Conservation (phyloP, 2,888 invertebrate genomes). For the Osmoderma eremita region DNA sequence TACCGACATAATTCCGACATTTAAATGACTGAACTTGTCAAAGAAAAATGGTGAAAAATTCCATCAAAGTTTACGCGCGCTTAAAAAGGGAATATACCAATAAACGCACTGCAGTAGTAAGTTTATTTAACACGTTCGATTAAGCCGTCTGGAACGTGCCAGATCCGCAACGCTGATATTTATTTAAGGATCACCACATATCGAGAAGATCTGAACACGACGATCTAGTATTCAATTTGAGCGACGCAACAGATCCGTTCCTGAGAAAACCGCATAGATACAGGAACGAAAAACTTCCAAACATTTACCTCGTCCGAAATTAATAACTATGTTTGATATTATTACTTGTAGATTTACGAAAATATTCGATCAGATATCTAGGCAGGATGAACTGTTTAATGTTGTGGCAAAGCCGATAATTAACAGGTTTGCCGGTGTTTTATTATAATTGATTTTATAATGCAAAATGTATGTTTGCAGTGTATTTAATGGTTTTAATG, state of each 20-base stretch:
- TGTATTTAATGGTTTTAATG: conserved; percentile 67
- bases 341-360: conserved; percentile 61
- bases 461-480: conserved; percentile 53
- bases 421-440: conserved; percentile 59
- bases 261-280: conserved; percentile 38
- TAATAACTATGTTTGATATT: conserved; percentile 23
- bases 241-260: conserved; percentile 20
- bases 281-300: conserved; percentile 41
- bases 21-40: conserved; percentile 38
- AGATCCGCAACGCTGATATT: neutral
- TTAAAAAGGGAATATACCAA: conserved; percentile 55
- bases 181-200: conserved; percentile 42
- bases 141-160: too few species aligned
- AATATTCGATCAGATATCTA: conserved; percentile 61
- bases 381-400: conserved; percentile 63
- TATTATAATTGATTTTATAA: neutral
- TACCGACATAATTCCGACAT: too few species aligned
- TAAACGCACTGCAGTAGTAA: neutral
- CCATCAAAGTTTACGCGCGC: conserved; percentile 63
- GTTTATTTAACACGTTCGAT: neutral
- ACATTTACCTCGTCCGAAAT: neutral
- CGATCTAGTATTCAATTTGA: conserved; percentile 39
- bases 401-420: conserved; percentile 65
- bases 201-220: conserved; percentile 36
- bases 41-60: conserved; percentile 62